phyloP scores from a whole-genome alignment of 2,888 invertebrate species.

The Acrocyrtus sp. region DNA sequence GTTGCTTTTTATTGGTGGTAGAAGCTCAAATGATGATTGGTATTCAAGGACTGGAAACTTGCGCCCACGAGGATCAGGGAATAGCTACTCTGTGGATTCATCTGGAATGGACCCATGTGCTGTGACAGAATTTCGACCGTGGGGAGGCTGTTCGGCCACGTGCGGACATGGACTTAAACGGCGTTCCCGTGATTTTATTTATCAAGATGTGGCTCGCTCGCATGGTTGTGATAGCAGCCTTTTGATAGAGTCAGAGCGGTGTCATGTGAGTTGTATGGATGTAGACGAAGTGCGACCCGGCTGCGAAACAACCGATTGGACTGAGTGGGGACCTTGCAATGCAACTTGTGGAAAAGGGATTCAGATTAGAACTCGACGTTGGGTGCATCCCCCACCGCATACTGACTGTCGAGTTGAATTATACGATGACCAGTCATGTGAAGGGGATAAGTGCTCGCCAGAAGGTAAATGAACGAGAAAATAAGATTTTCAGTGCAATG shows the following conservation, averaged over 20 bases:
- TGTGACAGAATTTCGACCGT: constrained; percentile 66
- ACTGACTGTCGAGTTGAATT: constrained; percentile 65
- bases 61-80: constrained; percentile 4
- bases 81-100: constrained; percentile 24
- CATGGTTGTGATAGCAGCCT: constrained; percentile 69
- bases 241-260: constrained; percentile 44
- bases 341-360: constrained; percentile 69
- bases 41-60: constrained; percentile 11
- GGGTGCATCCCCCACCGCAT: constrained; percentile 66
- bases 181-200: constrained; percentile 61
- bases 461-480: constrained; percentile 25
- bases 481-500: not conserved
- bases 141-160: constrained; percentile 67
- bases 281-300: constrained; percentile 60
- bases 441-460: constrained; percentile 46
- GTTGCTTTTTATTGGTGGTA: too few relatives aligned
- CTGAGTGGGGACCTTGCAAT: constrained; percentile 67
- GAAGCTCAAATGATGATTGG: constrained; percentile 9
- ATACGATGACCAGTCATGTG: constrained; percentile 59
- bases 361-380: constrained; percentile 71
- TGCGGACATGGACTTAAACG: constrained; percentile 66
- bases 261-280: constrained; percentile 41
- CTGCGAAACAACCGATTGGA: constrained; percentile 69
- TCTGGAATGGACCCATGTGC: constrained; percentile 63
- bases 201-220: constrained; percentile 68